These are phyloP conservation scores for Lytechinus pictus DNA, from an alignment of 35 echinoderm and acorn worm species.

Conservation along the genomic window DNA sequence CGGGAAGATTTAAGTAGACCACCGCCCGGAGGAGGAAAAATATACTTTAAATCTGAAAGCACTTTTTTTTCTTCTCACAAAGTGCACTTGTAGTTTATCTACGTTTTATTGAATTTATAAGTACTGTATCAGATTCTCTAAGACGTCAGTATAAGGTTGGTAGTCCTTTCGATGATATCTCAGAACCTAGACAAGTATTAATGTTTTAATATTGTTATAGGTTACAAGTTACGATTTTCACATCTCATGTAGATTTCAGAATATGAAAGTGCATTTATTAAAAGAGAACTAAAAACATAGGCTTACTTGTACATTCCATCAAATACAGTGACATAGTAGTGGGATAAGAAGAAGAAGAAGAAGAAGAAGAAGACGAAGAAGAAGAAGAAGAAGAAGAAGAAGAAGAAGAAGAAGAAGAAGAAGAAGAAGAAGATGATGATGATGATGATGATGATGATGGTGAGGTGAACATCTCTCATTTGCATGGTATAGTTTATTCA, in stretches of 20 bases:
- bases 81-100: not conserved
- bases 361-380: not conserved
- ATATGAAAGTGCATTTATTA: too few relatives aligned
- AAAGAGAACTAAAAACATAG: too few relatives aligned
- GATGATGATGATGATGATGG: too few relatives aligned
- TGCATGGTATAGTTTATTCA: too few relatives aligned
- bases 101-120: not conserved
- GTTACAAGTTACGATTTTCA: too few relatives aligned
- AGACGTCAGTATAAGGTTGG: not conserved
- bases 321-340: too few relatives aligned
- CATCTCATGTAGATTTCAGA: too few relatives aligned
- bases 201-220: too few relatives aligned
- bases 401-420: not conserved
- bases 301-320: too few relatives aligned
- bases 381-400: not conserved
- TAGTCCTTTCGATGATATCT: not conserved
- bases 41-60: not conserved
- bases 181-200: not conserved
- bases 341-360: not conserved
- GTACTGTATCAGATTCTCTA: not conserved
- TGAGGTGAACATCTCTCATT: too few relatives aligned
- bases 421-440: not conserved
- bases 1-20: not conserved
- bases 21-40: not conserved
- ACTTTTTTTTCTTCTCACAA: not conserved